Conservation (phyloP, 2,113 vertebrate species). For the Chaetodon trifascialis region DNA sequence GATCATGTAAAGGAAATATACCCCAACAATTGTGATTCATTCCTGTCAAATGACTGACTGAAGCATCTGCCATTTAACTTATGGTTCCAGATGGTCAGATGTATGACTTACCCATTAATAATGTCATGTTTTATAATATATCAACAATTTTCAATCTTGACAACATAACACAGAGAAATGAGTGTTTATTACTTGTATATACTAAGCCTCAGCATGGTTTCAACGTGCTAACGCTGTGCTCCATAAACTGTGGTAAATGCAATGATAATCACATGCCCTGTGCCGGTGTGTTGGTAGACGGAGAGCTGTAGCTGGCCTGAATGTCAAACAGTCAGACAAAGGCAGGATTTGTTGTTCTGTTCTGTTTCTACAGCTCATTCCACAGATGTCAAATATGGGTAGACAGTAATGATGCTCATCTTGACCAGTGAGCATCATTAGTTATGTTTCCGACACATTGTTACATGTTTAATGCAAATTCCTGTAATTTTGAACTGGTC, state of each 20-base stretch:
- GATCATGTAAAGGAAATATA: too few species aligned
- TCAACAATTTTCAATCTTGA: not conserved
- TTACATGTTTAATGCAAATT: not conserved
- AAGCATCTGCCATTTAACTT: not conserved
- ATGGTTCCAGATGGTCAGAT: not conserved
- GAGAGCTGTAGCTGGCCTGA: slow-evolving; percentile 39
- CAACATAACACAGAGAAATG: not conserved
- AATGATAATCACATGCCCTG: slow-evolving; percentile 73
- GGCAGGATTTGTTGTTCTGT: slow-evolving; percentile 67
- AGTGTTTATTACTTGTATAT: not conserved
- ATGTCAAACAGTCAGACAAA: slow-evolving; percentile 74
- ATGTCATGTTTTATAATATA: not conserved
- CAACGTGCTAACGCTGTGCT: not conserved
- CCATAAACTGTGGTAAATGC: slow-evolving; percentile 13
- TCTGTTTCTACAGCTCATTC: slow-evolving; percentile 49
- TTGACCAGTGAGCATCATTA: not conserved
- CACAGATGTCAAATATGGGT: slow-evolving; percentile 57
- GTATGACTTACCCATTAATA: not conserved
- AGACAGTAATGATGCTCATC: not conserved
- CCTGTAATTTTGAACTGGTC: not conserved
- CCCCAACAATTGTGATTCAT: not conserved
- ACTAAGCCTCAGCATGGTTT: not conserved
- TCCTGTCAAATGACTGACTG: not conserved
- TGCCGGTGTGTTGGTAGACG: slow-evolving; percentile 41
- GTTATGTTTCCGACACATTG: not conserved